These are phyloP conservation scores for Rhea pennata DNA, from an alignment of 2,113 vertebrate genomes.

Conservation along the genomic window DNA sequence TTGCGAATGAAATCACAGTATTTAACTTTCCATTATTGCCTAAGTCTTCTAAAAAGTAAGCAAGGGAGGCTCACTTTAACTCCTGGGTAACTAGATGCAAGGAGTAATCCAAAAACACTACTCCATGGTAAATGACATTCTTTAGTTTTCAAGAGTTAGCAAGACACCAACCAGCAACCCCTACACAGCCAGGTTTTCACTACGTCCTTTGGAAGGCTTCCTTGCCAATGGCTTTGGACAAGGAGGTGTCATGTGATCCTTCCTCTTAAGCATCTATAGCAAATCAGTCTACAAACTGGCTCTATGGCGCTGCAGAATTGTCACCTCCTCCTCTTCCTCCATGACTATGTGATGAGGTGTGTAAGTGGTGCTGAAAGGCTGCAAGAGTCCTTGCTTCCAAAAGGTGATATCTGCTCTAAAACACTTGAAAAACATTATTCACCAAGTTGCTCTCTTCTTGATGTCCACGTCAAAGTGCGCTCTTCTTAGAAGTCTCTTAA, in stretches of 20 bases:
- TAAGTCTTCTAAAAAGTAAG: neutral
- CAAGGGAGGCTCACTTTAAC: neutral
- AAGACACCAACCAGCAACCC: neutral
- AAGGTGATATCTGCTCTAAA: neutral
- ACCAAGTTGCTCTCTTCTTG: neutral
- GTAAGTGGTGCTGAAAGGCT: neutral
- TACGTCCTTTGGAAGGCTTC: neutral
- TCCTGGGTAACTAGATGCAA: neutral
- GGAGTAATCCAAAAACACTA: neutral
- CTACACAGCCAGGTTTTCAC: neutral
- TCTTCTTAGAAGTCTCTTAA: neutral
- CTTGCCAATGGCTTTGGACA: neutral
- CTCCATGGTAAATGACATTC: neutral
- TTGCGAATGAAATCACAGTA: neutral
- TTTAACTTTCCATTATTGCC: neutral
- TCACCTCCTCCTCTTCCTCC: neutral
- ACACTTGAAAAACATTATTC: neutral
- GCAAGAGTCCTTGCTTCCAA: neutral
- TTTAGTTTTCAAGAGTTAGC: neutral
- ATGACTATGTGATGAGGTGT: fast-evolving
- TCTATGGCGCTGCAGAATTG: neutral
- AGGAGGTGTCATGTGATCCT: neutral
- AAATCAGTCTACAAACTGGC: neutral
- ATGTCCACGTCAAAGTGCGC: neutral
- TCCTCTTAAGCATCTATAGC: neutral